Base-by-base conservation (phyloP, 2,888 invertebrate species). In the Girardia tigrina region DNA sequence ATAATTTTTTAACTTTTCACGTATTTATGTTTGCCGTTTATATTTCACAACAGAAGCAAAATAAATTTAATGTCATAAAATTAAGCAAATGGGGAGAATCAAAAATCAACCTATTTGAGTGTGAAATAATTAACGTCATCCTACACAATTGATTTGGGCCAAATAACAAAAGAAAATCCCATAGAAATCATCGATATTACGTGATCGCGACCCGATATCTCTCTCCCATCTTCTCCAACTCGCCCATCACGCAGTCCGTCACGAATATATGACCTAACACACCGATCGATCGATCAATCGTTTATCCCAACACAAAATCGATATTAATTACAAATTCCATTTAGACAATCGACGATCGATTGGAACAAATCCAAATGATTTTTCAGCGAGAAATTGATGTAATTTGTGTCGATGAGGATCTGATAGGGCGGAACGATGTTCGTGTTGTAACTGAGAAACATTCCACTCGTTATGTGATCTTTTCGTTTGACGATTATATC, bases 351-450 rank as follows among this genome's bases (percentile, higher is more conserved):
- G 95, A 97, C 97, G 92, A 98, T 94, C 79, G 91, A 91, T 81
- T 94, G 91, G 75, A 94, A 89, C 42, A 99, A 90, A 82, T 99
- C 98, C 78, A 99, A 86, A 86, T 97, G 95, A 83, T 93, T 94
- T 84, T 94, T 94, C 56, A 99, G 93, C 4, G 95, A 92, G 82
- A 98, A 97, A 83, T 99, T 98, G 8, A 99, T 90, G 82, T 99
- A 99, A 86, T 99, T 99, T 0, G 98, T 99, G 82, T 99, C 98
- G 1, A 95, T 83, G 20, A 99, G 86, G 56, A 99, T 89, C 82
- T 95, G 97, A 83, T 94, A 99, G 0, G 98, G 98, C 0, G 98
- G 98, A 0, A 98, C 98, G 20, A 99, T 86, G 82, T 97, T 95
- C 0, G 91, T 94, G 84, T 98, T 98, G 84, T 97, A 98, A 83